These are phyloP conservation scores for Eriocheir sinensis DNA, from an alignment of 1,140 invertebrate genomes.

Conservation along the genomic window DNA sequence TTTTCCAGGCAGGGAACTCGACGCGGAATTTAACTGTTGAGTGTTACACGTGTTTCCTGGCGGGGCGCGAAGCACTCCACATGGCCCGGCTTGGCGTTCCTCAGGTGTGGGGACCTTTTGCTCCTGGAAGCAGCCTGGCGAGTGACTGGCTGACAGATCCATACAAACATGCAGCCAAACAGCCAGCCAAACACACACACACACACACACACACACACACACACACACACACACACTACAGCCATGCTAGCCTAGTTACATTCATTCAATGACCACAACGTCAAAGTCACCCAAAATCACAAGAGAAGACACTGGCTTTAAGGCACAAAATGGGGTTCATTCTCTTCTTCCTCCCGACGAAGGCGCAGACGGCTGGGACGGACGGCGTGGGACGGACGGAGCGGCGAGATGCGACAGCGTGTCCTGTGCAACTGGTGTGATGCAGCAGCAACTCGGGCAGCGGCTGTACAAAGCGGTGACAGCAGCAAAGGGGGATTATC, in stretches of 20 bases:
- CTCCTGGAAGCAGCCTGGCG: not conserved
- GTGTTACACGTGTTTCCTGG: slow-evolving; percentile 55
- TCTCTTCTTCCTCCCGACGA: slow-evolving; percentile 30
- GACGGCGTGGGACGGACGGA: not conserved
- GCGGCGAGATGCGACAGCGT: not conserved
- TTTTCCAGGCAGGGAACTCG: slow-evolving; percentile 50
- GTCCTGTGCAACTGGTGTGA: slow-evolving; percentile 72
- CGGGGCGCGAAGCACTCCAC: not conserved
- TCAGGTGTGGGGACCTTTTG: not conserved
- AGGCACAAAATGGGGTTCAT: not conserved
- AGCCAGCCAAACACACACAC: not conserved
- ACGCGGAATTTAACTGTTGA: slow-evolving; percentile 53
- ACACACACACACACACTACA: slow-evolving; percentile 24
- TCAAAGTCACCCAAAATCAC: not conserved
- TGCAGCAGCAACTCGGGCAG: slow-evolving; percentile 72
- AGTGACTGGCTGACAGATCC: too few species aligned
- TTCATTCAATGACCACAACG: not conserved
- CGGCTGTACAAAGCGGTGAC: slow-evolving; percentile 75
- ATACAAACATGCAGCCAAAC: not conserved
- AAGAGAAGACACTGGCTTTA: not conserved
- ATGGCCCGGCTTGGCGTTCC: not conserved
- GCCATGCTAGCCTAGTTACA: not conserved
- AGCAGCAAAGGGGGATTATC: slow-evolving; percentile 77
- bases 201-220: slow-evolving; percentile 12
- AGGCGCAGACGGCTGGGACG: slow-evolving; percentile 16